Percentiles rank a stretch among this genome's conserved stretches.
Evolutionary conservation across 2,113 vertebrate genomes (phyloP).

Genomic region (Micronycteris hirsuta): DNA sequence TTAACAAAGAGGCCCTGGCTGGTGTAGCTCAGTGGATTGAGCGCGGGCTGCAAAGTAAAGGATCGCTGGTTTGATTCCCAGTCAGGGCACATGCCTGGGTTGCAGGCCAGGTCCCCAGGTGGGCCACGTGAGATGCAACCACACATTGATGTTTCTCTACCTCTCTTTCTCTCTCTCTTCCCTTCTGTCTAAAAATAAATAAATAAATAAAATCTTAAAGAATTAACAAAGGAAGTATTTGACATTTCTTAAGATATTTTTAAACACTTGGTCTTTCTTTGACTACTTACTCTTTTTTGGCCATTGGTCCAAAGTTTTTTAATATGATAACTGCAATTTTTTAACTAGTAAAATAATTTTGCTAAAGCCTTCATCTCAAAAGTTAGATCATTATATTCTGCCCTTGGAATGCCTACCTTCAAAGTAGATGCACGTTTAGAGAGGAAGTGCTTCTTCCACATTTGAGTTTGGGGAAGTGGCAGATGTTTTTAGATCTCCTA

Average conservation of each 20-base stretch:
- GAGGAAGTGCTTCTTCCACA: background rate
- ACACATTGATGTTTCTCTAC: too few species aligned
- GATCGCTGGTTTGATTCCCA: too few species aligned
- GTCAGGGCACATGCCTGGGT: too few species aligned
- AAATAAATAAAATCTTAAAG: too few species aligned
- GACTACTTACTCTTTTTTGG: background rate
- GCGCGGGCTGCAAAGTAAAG: too few species aligned
- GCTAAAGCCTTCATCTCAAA: background rate
- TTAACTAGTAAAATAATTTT: slow-evolving; percentile 14
- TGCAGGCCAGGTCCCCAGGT: too few species aligned
- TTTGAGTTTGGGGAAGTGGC: background rate
- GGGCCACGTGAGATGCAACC: too few species aligned
- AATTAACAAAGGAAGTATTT: background rate
- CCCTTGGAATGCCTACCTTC: background rate
- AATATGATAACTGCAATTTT: background rate
- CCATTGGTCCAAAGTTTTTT: background rate
- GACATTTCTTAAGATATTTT: background rate
- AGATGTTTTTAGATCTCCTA: slow-evolving; percentile 34
- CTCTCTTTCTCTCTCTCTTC: too few species aligned
- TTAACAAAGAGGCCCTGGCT: too few species aligned
- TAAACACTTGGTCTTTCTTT: background rate
- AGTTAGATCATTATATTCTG: background rate
- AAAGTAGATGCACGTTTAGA: background rate
- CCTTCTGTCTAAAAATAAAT: too few species aligned
- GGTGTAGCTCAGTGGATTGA: too few species aligned